These are phyloP conservation scores for Notamacropus eugenii DNA, from an alignment of 2,797 vertebrate genomes.

Conservation along the genomic window DNA sequence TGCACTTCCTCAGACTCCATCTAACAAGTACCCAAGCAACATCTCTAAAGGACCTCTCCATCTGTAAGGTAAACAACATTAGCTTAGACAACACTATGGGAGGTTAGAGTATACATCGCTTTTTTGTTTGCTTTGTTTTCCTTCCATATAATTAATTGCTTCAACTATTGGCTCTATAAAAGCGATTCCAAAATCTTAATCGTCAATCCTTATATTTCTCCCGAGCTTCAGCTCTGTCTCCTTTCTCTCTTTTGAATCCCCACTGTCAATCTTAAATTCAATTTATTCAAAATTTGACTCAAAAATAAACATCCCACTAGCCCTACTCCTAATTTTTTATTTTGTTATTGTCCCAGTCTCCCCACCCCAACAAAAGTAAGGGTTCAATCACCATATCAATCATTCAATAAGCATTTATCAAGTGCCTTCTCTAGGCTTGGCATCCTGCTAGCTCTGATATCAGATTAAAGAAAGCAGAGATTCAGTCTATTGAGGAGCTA, in stretches of 20 bases:
- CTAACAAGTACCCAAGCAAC: background rate
- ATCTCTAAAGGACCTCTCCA: background rate
- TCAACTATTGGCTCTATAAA: too few relatives aligned
- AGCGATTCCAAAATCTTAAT: background rate
- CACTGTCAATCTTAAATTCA: background rate
- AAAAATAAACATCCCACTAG: background rate
- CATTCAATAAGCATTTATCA: background rate
- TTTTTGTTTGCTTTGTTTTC: too few relatives aligned
- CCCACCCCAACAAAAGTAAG: background rate
- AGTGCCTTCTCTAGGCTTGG: background rate
- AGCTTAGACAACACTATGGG: background rate
- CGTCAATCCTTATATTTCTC: background rate
- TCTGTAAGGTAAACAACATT: background rate
- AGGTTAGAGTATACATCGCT: background rate
- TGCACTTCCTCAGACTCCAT: background rate
- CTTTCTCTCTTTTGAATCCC: background rate
- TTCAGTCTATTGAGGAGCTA: background rate
- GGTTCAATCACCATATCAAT: background rate
- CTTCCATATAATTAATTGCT: too few relatives aligned
- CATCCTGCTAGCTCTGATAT: background rate
- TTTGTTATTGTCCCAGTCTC: background rate
- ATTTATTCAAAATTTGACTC: background rate
- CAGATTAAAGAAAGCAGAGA: background rate
- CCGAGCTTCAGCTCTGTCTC: background rate
- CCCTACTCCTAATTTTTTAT: background rate